Evolutionary conservation across 2,888 invertebrate genomes (phyloP), one percentile per base, ranked within the genome.

Genomic region (Drosophila ustulata): DNA sequence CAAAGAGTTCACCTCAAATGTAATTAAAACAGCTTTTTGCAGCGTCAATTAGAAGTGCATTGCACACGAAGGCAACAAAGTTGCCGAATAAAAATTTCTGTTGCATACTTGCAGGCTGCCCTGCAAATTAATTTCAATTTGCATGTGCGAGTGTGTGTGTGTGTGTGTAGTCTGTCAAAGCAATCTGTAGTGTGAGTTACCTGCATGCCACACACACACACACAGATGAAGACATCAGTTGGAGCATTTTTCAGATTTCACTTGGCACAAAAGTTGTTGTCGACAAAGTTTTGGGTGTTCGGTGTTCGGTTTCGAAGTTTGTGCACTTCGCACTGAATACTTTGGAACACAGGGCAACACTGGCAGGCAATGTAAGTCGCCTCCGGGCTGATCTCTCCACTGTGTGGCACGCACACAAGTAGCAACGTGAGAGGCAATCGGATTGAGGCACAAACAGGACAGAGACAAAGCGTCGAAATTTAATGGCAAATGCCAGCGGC

Each of bases 21-120:
- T 82, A 82, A 82, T 82, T 82, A 84, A 87, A 82, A 87, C 78
- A 66, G 82, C 79, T 84, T 84, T 87, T 75, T 81, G 78, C 84
- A 71, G 62, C 88, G 71, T 82, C 82, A 82, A 82, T 82, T 87
- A 84, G 85, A 75, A 75, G 78, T 66, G 67, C 64, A 74, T 55
- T 61, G 59, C 37, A 57, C 39, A 69, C 47, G 64, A 13, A 30
- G 55, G 57, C 52, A 62, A 62, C 63, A 66, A 66, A 71, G 71
- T 74, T 58, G 71, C 66, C 57, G 50, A 67, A 37, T 37, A 37
- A 76, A 76, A 66, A 76, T 67, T 59, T 49, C 28, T 84, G 79
- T 64, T 83, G 82, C 84, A 87, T 79, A 82, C 77, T 83, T 87
- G 58, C 87, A 78, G 75, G 84, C 84, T 78, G 72, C 64, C 49